Conservation (phyloP, 2,888 invertebrate species). For the Amphipyra tragopoginis region DNA sequence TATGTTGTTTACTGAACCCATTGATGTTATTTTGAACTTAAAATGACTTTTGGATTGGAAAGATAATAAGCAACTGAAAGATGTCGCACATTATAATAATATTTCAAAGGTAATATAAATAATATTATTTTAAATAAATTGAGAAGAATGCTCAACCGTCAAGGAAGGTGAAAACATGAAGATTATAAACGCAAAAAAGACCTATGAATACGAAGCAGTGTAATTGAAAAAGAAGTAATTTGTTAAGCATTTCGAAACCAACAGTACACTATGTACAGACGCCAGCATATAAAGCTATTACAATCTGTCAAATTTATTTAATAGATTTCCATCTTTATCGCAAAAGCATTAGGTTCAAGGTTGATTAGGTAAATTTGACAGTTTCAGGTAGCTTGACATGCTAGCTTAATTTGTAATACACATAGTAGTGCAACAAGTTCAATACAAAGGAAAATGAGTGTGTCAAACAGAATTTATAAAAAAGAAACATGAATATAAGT, state of each 20-base stretch:
- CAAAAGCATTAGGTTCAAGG: too few relatives aligned
- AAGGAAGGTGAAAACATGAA: constrained; percentile 50
- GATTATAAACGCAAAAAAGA: constrained; percentile 49
- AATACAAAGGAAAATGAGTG: neutral
- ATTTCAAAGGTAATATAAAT: constrained; percentile 5
- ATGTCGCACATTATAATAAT: too few relatives aligned
- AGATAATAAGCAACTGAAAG: neutral
- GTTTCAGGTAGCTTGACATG: too few relatives aligned
- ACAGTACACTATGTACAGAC: constrained; percentile 4
- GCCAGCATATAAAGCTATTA: too few relatives aligned
- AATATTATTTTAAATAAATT: constrained; percentile 2
- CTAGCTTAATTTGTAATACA: too few relatives aligned
- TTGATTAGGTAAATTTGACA: too few relatives aligned
- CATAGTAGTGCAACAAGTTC: constrained; percentile 9
- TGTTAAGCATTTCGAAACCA: constrained; percentile 31
- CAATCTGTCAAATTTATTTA: too few relatives aligned
- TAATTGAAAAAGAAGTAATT: constrained; percentile 18
- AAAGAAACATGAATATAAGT: neutral
- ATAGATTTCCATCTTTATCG: too few relatives aligned
- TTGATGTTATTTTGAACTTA: constrained; percentile 1
- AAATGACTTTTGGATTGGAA: too few relatives aligned
- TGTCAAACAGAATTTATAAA: neutral
- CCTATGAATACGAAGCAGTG: too few relatives aligned
- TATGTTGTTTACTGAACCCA: constrained; percentile 22
- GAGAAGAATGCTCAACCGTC: constrained; percentile 21